phyloP scores from a whole-genome alignment of 2,888 invertebrate genomes.

The Oligia latruncula region DNA sequence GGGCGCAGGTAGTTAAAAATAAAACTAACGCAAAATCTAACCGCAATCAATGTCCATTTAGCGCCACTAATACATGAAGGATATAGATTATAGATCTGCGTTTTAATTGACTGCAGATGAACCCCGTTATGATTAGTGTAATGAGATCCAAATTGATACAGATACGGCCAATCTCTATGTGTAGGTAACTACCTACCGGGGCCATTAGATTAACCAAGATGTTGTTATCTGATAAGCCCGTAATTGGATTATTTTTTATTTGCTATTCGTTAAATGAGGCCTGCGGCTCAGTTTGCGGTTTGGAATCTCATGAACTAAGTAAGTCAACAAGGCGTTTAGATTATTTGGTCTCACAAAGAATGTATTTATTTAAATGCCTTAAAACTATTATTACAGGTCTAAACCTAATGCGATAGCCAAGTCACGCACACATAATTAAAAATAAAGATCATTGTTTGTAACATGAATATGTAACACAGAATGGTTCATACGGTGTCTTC shows the following conservation, averaged over 20 bases:
- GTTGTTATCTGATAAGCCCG: slow-evolving; percentile 64
- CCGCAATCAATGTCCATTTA: slow-evolving; percentile 8
- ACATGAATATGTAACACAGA: not conserved
- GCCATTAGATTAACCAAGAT: slow-evolving; percentile 55
- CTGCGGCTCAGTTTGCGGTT: not conserved
- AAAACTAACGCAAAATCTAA: not conserved
- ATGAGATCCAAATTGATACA: slow-evolving; percentile 73
- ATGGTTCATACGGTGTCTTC: not conserved
- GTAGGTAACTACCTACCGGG: slow-evolving; percentile 30
- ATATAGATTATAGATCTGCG: slow-evolving; percentile 38
- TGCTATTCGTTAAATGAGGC: slow-evolving; percentile 20
- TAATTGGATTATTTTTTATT: slow-evolving; percentile 66
- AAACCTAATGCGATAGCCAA: too few species aligned
- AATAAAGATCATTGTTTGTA: too few species aligned
- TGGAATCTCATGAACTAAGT: not conserved
- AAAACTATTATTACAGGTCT: too few species aligned
- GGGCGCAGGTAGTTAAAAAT: not conserved
- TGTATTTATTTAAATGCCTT: not conserved
- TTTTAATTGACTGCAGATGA: slow-evolving; percentile 65
- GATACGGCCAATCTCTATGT: slow-evolving; percentile 51
- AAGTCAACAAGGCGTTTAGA: not conserved
- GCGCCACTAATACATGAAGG: slow-evolving; percentile 14
- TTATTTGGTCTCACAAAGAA: not conserved
- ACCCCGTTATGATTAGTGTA: slow-evolving; percentile 70
- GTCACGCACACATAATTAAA: too few species aligned